Conservation (phyloP, 2,888 invertebrate genomes). For the Barypeithes pellucidus region DNA sequence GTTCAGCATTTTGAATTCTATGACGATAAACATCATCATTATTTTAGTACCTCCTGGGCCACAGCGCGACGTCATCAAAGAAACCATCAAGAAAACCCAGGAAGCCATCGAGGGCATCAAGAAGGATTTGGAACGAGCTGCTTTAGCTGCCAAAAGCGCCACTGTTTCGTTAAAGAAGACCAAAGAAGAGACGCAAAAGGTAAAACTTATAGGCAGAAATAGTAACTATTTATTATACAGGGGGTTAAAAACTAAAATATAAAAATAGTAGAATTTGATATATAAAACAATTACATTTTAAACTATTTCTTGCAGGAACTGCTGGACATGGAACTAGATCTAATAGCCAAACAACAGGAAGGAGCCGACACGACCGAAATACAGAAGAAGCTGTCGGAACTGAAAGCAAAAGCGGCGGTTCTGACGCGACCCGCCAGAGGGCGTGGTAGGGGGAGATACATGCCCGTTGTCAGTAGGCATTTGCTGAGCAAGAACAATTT, state of each 20-base stretch:
- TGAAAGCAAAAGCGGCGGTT: constrained; percentile 72
- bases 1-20: no score
- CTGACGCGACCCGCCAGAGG: constrained; percentile 62
- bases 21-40: no score
- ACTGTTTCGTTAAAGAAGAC: constrained; percentile 56
- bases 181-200: constrained; percentile 60
- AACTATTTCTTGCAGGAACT: constrained; percentile 78
- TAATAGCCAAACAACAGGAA: constrained; percentile 90
- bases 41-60: constrained; percentile 77
- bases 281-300: no score
- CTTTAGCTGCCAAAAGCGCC: constrained; percentile 67
- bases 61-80: constrained; percentile 83
- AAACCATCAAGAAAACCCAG: constrained; percentile 87
- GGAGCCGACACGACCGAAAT: constrained; percentile 90
- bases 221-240: no score
- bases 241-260: background rate
- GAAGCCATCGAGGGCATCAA: constrained; percentile 86
- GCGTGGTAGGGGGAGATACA: constrained; percentile 68
- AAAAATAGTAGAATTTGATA: no score
- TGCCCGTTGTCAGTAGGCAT: constrained; percentile 64
- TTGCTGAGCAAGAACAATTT: constrained; percentile 68
- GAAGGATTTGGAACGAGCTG: constrained; percentile 74
- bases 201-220: constrained; percentile 5
- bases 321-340: constrained; percentile 91
- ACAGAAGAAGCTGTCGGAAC: constrained; percentile 83